Percentiles rank a stretch among this genome's conserved stretches.
Evolutionary conservation across 2,888 invertebrate species (phyloP).

Genomic region (Hirtodrosophila duncani): DNA sequence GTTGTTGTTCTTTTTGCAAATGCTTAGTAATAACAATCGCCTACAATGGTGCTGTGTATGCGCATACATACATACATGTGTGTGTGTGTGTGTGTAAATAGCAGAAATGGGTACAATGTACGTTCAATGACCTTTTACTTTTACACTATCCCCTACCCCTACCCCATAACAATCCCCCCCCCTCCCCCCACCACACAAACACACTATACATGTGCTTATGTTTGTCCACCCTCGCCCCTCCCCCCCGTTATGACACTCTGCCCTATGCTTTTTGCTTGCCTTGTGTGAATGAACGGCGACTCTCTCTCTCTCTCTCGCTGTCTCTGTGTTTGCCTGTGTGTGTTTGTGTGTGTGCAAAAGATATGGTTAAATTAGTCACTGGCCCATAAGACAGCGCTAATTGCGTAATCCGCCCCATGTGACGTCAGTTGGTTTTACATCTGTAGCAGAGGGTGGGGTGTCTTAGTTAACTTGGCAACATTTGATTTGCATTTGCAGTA

Average conservation of each 20-base stretch:
- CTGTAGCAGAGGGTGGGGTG: slow-evolving; percentile 22
- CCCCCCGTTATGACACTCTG: slow-evolving; percentile 4
- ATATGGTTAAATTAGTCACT: slow-evolving; percentile 62
- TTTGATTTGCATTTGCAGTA: slow-evolving; percentile 5
- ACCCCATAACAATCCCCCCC: slow-evolving; percentile 1
- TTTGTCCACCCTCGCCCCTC: neutral
- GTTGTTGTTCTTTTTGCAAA: slow-evolving; percentile 36
- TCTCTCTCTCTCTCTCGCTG: slow-evolving; percentile 10
- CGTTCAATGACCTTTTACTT: slow-evolving; percentile 71
- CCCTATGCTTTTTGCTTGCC: slow-evolving; percentile 30
- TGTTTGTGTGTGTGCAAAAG: slow-evolving; percentile 30
- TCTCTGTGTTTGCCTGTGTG: slow-evolving; percentile 11
- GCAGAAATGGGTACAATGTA: slow-evolving; percentile 69
- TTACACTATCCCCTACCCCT: slow-evolving; percentile 49
- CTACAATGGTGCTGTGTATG: slow-evolving; percentile 13
- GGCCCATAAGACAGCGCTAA: slow-evolving; percentile 31
- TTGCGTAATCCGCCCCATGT: slow-evolving; percentile 55
- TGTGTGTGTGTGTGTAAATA: slow-evolving; percentile 27
- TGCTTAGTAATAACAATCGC: slow-evolving; percentile 37
- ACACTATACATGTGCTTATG: neutral
- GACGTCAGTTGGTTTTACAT: slow-evolving; percentile 56
- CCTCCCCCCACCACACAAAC: neutral
- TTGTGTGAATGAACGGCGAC: no score
- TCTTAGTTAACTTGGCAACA: slow-evolving; percentile 8
- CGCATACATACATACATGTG: slow-evolving; percentile 3